Percentiles rank a stretch among this genome's conserved stretches.
phyloP scores from a whole-genome alignment of 2,113 vertebrate genomes.

The Madoqua kirkii region DNA sequence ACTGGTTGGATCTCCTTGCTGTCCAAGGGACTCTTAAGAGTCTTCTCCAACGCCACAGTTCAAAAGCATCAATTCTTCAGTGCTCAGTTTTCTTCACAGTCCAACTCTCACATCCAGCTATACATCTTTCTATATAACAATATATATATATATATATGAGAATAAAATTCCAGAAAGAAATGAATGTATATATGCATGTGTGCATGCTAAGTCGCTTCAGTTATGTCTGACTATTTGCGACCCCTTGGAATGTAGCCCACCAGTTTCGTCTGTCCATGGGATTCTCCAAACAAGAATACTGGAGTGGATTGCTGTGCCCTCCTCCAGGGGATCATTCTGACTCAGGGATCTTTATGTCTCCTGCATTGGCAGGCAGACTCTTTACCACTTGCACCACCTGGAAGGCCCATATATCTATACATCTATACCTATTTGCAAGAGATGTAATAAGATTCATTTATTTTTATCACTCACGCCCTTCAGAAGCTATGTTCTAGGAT shows the following conservation, averaged over 20 bases:
- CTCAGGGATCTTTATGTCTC: background rate
- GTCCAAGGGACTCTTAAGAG: too few relatives aligned
- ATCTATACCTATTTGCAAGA: background rate
- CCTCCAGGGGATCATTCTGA: background rate
- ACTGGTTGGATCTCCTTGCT: too few relatives aligned
- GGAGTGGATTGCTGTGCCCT: background rate
- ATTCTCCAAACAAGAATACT: background rate
- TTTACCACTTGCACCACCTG: accelerated
- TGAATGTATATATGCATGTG: too few relatives aligned
- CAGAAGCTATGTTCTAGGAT: too few relatives aligned
- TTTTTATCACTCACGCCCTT: background rate
- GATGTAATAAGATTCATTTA: background rate
- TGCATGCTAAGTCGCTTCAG: background rate
- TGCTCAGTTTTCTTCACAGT: too few relatives aligned
- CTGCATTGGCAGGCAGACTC: background rate
- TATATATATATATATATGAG: too few relatives aligned
- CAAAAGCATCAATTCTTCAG: too few relatives aligned
- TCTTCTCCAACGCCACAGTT: too few relatives aligned
- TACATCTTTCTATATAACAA: background rate
- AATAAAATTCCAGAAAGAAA: too few relatives aligned
- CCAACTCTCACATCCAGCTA: too few relatives aligned
- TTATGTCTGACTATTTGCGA: background rate
- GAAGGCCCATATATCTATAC: background rate
- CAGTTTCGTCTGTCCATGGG: background rate
- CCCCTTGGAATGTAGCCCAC: background rate